Evolutionary conservation across 2,797 vertebrate genomes (phyloP).

Genomic region (Urophycis tenuis): DNA sequence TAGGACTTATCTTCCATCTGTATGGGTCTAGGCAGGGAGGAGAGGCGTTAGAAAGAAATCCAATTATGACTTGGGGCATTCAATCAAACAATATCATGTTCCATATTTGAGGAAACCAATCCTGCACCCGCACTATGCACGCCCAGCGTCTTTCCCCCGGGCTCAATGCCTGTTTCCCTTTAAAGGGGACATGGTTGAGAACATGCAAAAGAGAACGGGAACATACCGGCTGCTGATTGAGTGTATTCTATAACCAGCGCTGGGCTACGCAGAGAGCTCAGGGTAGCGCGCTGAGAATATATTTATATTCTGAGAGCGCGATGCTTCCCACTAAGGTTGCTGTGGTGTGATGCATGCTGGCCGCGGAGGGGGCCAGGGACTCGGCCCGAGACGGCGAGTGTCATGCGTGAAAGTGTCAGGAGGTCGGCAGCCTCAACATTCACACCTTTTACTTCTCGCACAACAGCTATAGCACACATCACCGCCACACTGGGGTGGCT

Average conservation of each 20-base stretch:
- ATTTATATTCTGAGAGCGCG: not conserved
- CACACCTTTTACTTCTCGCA: not conserved
- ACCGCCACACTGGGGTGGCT: not conserved
- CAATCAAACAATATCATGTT: slow-evolving; percentile 62
- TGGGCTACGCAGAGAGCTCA: not conserved
- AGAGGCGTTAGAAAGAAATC: slow-evolving; percentile 55
- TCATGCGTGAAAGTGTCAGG: not conserved
- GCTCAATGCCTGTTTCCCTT: not conserved
- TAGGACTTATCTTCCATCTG: slow-evolving; percentile 66
- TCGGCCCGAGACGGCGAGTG: not conserved
- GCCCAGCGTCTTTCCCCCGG: not conserved
- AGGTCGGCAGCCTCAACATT: not conserved
- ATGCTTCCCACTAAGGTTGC: not conserved
- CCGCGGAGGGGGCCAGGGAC: not conserved
- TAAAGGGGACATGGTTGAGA: not conserved
- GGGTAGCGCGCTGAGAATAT: not conserved
- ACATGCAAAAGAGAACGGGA: not conserved
- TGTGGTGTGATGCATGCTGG: not conserved
- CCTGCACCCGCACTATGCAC: not conserved
- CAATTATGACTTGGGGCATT: slow-evolving; percentile 65
- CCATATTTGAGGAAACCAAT: not conserved
- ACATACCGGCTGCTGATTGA: not conserved
- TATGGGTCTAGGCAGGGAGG: slow-evolving; percentile 49
- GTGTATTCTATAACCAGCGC: not conserved
- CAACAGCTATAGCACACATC: not conserved